These are phyloP conservation scores for Melipona bicolor DNA, from an alignment of 2,888 invertebrate genomes.

Conservation along the genomic window DNA sequence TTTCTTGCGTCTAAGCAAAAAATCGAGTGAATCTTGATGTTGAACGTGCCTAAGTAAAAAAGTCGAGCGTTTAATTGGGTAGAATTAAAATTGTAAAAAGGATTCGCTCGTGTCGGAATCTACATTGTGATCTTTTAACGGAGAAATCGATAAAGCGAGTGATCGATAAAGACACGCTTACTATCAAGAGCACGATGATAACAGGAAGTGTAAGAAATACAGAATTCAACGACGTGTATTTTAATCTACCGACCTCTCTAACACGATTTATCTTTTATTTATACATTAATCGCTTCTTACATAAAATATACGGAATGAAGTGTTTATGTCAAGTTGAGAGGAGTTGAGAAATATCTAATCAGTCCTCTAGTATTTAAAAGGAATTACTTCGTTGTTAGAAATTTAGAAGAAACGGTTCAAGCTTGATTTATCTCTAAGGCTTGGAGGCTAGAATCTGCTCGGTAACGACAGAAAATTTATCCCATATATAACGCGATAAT, in stretches of 20 bases:
- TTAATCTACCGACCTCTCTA: neutral
- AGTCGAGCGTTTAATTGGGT: neutral
- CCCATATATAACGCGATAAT: too few species aligned
- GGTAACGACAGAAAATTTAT: too few species aligned
- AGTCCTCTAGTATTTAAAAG: too few species aligned
- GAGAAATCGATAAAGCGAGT: conserved; percentile 1
- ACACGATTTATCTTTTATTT: neutral
- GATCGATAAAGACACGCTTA: neutral
- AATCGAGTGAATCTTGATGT: neutral
- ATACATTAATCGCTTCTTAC: neutral
- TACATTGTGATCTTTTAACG: neutral
- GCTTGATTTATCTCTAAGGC: too few species aligned
- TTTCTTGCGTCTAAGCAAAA: neutral
- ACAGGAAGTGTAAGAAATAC: neutral
- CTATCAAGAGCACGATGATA: neutral
- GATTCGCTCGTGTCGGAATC: neutral
- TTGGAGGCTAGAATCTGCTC: too few species aligned
- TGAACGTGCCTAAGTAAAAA: too few species aligned
- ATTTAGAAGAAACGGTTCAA: too few species aligned
- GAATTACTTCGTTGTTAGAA: too few species aligned
- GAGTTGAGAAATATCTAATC: too few species aligned
- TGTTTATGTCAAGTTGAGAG: neutral
- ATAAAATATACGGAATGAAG: too few species aligned
- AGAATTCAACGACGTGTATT: neutral
- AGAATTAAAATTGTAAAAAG: neutral